Percentiles rank a stretch among this genome's conserved stretches.
Conservation (phyloP, 1,140 invertebrate genomes). For the Littorina saxatilis region DNA sequence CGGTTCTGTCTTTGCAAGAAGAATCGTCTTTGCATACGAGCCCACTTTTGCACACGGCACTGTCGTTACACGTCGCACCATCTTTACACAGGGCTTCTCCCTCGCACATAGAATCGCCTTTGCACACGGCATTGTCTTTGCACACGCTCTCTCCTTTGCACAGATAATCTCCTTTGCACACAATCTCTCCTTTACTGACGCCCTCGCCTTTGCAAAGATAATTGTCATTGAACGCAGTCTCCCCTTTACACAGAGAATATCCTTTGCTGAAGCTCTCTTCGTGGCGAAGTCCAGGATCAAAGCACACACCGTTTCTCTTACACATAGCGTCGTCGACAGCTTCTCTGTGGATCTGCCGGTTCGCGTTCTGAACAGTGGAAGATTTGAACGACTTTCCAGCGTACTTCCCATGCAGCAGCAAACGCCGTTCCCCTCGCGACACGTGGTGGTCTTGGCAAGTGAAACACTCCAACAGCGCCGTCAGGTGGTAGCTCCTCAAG, state of each 20-base stretch:
- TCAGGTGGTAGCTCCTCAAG: constrained; percentile 56
- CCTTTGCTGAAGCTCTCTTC: neutral
- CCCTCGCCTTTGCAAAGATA: too few relatives aligned
- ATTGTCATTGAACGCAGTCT: neutral
- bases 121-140: neutral
- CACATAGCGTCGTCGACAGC: neutral
- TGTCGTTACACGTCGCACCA: too few relatives aligned
- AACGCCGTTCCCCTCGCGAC: neutral
- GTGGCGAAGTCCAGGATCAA: neutral
- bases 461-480: constrained; percentile 17
- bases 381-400: neutral
- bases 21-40: too few relatives aligned
- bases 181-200: neutral
- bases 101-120: neutral
- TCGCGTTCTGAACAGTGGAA: too few relatives aligned
- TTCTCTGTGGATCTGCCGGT: too few relatives aligned
- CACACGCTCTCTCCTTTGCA: neutral
- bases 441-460: neutral
- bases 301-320: too few relatives aligned
- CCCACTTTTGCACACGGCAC: too few relatives aligned
- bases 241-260: neutral
- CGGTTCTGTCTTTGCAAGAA: too few relatives aligned
- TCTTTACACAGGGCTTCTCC: neutral
- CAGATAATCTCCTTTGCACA: neutral
- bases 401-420: neutral